Evolutionary conservation across 2,888 invertebrate species (phyloP), one percentile per base, ranked within the genome.

Genomic region (Mimas tiliae): DNA sequence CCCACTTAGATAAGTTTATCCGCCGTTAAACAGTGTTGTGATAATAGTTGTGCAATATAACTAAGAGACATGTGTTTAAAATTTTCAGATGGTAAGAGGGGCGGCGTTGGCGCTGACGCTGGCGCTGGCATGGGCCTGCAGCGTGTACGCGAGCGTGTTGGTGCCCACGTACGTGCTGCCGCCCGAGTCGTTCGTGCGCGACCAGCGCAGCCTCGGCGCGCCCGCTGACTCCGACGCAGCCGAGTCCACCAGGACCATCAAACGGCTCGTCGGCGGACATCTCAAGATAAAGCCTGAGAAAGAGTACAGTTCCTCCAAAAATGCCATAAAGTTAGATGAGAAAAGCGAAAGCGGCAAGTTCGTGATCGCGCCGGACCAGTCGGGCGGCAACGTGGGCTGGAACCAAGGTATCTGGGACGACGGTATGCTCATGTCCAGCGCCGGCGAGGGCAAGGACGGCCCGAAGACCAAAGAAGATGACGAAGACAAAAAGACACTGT

Each of bases 401-500:
- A 93, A 94, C 76, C 94, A 93, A 76, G 93, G 93, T 73, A 86
- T 95, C 74, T 95, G 95, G 95, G 95, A 95, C 79, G 96, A 96
- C 74, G 95, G 95, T 70, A 95, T 96, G 82, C 90, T 96, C 77
- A 94, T 95, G 79, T 95, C 96, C 68, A 96, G 96, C 79, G 96
- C 96, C 65, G 96, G 96, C 33, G 95, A 95, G 70, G 96, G 96
- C 7, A 96, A 95, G 75, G 94, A 94, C 68, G 80, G 85, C 66
- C 82, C 84, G 16, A 91, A 90, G 76, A 90, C 93, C 27, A 86
- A 89, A 69, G 88, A 88, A 50, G 92, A 77, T 81, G 96, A 96
- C 70, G 97, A 97, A 71, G 96, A 96, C 38, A 96, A 96, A 85
- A 98, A 98, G 86, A 97, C 97, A 6, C 91, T 98, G 48, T 95